phyloP scores from a whole-genome alignment of 2,797 vertebrate genomes.

The Todus mexicanus region DNA sequence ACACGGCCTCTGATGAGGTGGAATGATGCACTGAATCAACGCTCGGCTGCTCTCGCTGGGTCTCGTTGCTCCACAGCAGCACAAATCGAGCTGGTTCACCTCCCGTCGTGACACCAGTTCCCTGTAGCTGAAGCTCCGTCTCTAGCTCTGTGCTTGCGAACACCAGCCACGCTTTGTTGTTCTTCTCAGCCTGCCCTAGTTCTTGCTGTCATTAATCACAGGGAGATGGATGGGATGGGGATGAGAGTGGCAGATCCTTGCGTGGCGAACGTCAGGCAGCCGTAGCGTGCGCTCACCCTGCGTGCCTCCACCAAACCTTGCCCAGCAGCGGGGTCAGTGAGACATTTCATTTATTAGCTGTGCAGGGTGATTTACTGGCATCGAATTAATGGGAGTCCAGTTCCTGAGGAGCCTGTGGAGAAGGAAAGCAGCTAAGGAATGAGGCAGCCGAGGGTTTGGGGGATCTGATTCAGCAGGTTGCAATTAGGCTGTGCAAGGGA shows the following conservation, averaged over 20 bases:
- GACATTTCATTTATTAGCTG: background rate
- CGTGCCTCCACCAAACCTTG: background rate
- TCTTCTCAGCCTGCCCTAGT: constrained; percentile 15
- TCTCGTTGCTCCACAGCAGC: background rate
- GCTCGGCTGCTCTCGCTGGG: background rate
- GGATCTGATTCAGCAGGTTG: background rate
- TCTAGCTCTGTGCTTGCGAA: background rate
- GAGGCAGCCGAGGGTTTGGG: background rate
- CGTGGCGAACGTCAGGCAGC: background rate
- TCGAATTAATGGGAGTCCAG: background rate
- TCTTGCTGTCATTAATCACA: background rate
- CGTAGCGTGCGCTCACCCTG: background rate
- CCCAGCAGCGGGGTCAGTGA: background rate
- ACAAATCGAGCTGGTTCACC: background rate
- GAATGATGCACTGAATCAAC: background rate
- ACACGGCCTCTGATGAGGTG: background rate
- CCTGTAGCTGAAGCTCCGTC: fast-evolving
- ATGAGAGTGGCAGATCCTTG: background rate
- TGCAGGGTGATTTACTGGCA: background rate
- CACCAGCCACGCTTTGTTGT: background rate
- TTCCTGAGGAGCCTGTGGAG: background rate
- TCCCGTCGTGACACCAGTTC: fast-evolving
- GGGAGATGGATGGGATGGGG: background rate
- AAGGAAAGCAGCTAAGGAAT: constrained; percentile 7
- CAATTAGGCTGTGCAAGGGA: background rate